Conservation (phyloP, 2,888 invertebrate species). For the Orgyia antiqua region DNA sequence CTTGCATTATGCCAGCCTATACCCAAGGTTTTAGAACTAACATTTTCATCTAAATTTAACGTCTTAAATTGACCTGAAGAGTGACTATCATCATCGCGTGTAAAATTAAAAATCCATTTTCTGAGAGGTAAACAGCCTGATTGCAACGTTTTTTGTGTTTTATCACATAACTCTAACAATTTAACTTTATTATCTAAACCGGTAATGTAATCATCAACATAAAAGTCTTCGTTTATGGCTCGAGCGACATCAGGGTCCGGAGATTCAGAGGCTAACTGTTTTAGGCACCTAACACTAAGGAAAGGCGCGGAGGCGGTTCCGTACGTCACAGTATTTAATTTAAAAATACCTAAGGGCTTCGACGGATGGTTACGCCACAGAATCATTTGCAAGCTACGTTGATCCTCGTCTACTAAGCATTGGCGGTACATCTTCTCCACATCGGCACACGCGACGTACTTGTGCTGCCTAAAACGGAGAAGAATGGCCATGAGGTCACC, state of each 20-base stretch:
- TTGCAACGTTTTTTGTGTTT: background rate
- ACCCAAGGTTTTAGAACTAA: background rate
- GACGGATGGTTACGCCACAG: constrained; percentile 2
- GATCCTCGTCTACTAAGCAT: background rate
- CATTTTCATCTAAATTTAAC: background rate
- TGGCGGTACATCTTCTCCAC: constrained; percentile 2
- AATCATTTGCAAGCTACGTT: constrained; percentile 1
- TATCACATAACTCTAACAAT: background rate
- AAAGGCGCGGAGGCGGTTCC: constrained; percentile 5
- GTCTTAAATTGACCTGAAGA: background rate
- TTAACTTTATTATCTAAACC: background rate
- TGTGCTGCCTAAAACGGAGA: too few relatives aligned
- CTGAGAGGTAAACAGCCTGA: background rate
- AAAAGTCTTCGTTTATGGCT: background rate
- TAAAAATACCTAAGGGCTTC: background rate
- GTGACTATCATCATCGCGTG: background rate
- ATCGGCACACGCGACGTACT: too few relatives aligned
- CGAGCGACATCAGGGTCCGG: background rate
- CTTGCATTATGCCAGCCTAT: background rate
- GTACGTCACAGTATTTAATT: too few relatives aligned
- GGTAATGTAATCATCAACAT: background rate
- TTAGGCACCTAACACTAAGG: constrained; percentile 1
- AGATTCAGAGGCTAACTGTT: background rate
- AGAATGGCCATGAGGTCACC: too few relatives aligned
- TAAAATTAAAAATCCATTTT: constrained; percentile 1